These are phyloP conservation scores for Clinocottus analis DNA, from an alignment of 2,113 vertebrate species.

Conservation along the genomic window DNA sequence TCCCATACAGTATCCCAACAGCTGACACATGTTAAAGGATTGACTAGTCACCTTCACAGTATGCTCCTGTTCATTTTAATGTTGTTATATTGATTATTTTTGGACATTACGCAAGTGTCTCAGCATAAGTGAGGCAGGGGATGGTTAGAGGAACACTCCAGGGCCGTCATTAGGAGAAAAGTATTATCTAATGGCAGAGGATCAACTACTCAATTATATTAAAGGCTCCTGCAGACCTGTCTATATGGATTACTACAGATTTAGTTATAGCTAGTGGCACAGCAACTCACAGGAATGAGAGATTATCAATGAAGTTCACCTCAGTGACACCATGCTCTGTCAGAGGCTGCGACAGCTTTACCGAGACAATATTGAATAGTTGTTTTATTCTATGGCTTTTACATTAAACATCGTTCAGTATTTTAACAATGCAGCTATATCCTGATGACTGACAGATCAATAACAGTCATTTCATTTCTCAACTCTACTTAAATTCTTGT, in stretches of 20 bases:
- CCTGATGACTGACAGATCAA: background rate
- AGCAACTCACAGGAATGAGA: constrained; percentile 39
- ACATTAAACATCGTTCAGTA: background rate
- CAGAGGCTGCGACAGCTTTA: constrained; percentile 11
- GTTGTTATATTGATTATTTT: constrained; percentile 40
- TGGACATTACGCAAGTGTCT: constrained; percentile 39
- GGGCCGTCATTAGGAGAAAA: constrained; percentile 40
- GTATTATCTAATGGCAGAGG: constrained; percentile 67
- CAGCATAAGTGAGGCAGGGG: constrained; percentile 4
- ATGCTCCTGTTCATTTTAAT: constrained; percentile 1
- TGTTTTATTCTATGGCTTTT: constrained; percentile 1
- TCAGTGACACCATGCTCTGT: constrained; percentile 26
- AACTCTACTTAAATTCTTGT: background rate
- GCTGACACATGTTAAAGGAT: constrained; percentile 6
- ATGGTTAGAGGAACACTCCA: constrained; percentile 14
- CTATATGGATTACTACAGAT: constrained; percentile 65
- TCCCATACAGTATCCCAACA: background rate
- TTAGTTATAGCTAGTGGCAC: constrained; percentile 39
- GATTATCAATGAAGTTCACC: constrained; percentile 48
- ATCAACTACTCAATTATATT: constrained; percentile 64
- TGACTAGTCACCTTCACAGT: constrained; percentile 41
- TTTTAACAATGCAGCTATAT: background rate
- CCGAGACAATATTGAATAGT: constrained; percentile 4
- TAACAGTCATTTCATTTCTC: background rate
- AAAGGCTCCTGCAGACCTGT: constrained; percentile 42